Evolutionary conservation across 2,888 invertebrate genomes (phyloP).

Genomic region (Ichneumoninae sp.): DNA sequence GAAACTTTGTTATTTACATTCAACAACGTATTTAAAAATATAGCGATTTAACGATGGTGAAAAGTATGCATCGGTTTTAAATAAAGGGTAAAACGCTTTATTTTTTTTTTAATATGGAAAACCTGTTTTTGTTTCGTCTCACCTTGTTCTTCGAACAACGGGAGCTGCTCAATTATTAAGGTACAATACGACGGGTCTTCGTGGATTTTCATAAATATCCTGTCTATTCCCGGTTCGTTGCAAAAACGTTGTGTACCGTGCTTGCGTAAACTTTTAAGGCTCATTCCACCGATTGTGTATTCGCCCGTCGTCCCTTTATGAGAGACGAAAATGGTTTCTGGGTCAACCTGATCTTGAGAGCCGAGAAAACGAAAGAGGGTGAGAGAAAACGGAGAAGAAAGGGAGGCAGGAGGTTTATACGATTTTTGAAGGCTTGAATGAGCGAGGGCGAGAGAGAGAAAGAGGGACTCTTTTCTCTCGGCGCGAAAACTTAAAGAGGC

Average conservation of each 20-base stretch:
- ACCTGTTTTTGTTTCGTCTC: slow-evolving; percentile 3
- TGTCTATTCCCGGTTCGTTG: slow-evolving; percentile 28
- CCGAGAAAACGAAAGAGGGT: slow-evolving; percentile 18
- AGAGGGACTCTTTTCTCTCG: slow-evolving; percentile 6
- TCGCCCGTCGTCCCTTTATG: slow-evolving; percentile 28
- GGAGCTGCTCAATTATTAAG: background rate
- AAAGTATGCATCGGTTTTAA: too few relatives aligned
- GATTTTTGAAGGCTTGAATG: slow-evolving; percentile 18
- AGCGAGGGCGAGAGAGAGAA: background rate
- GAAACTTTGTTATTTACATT: too few relatives aligned
- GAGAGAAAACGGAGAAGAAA: slow-evolving; percentile 1
- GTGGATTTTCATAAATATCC: background rate
- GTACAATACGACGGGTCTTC: background rate
- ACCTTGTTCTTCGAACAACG: background rate
- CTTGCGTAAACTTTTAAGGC: slow-evolving; percentile 41
- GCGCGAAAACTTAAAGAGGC: slow-evolving; percentile 20
- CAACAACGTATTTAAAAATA: too few relatives aligned
- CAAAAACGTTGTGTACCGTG: slow-evolving; percentile 5
- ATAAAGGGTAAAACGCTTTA: too few relatives aligned
- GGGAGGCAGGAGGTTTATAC: slow-evolving; percentile 19
- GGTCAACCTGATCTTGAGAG: slow-evolving; percentile 54
- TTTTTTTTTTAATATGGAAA: too few relatives aligned
- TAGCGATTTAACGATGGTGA: too few relatives aligned
- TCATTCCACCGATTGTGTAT: slow-evolving; percentile 46
- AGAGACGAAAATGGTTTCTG: slow-evolving; percentile 46